Evolutionary conservation across 2,888 invertebrate genomes (phyloP).

Genomic region (Luffia ferchaultella): DNA sequence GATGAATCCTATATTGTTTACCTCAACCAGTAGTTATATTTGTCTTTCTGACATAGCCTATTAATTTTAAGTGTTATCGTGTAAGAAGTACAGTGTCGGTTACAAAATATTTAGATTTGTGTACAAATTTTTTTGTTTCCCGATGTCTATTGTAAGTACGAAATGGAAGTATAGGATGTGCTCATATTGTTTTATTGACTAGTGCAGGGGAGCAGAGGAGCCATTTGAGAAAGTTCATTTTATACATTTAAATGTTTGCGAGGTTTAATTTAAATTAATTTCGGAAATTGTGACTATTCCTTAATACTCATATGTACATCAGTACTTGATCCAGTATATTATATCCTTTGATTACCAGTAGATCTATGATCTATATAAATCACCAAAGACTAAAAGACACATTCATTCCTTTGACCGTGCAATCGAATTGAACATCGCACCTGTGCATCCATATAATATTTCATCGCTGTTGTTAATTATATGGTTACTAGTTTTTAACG

Average conservation of each 20-base stretch:
- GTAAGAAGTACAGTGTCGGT: slow-evolving; percentile 53
- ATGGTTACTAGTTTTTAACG: slow-evolving; percentile 7
- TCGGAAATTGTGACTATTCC: too few relatives aligned
- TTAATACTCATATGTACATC: too few relatives aligned
- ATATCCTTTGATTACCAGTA: not conserved
- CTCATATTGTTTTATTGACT: not conserved
- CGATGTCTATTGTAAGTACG: slow-evolving; percentile 22
- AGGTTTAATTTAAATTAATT: too few relatives aligned
- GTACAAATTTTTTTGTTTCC: slow-evolving; percentile 51
- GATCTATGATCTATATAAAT: not conserved
- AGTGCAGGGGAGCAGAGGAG: not conserved
- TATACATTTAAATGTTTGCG: too few relatives aligned
- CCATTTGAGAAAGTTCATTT: not conserved
- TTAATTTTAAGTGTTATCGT: slow-evolving; percentile 55
- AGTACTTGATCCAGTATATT: too few relatives aligned
- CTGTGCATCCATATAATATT: not conserved
- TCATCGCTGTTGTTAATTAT: slow-evolving; percentile 1
- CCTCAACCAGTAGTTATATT: slow-evolving; percentile 60
- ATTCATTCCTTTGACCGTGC: not conserved
- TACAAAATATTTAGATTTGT: slow-evolving; percentile 38
- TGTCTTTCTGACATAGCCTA: slow-evolving; percentile 63
- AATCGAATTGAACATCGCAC: not conserved
- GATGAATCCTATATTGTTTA: slow-evolving; percentile 39
- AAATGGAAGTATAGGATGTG: not conserved
- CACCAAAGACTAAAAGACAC: not conserved